These are phyloP conservation scores for Chelonus formosanus DNA, from an alignment of 2,888 invertebrate genomes.

Conservation along the genomic window DNA sequence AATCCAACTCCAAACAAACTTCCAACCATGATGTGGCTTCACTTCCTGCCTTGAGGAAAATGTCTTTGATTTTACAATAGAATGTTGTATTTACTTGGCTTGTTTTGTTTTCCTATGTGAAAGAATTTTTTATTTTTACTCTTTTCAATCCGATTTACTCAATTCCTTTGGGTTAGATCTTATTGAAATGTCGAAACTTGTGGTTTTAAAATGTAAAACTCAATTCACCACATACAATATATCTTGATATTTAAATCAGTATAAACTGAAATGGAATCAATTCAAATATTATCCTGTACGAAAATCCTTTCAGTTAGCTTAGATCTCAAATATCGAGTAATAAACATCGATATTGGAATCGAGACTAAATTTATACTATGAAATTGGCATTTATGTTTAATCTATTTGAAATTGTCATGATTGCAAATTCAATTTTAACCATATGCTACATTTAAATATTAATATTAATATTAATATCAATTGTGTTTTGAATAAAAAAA, in stretches of 20 bases:
- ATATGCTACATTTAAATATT: not conserved
- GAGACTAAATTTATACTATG: constrained; percentile 9
- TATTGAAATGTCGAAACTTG: constrained; percentile 14
- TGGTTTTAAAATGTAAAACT: constrained; percentile 20
- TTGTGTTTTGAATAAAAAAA: too few species aligned
- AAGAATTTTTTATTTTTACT: constrained; percentile 10
- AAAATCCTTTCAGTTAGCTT: constrained; percentile 14
- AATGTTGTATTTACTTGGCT: constrained; percentile 26
- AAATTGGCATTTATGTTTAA: constrained; percentile 25
- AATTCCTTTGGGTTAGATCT: constrained; percentile 11
- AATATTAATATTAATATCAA: not conserved
- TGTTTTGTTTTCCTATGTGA: constrained; percentile 12
- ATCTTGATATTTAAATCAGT: constrained; percentile 26
- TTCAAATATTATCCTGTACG: constrained; percentile 25
- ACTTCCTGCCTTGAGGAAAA: constrained; percentile 17
- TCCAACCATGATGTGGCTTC: constrained; percentile 13
- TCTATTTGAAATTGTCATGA: constrained; percentile 10
- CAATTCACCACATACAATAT: constrained; percentile 19
- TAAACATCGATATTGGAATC: constrained; percentile 22
- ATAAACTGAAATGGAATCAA: constrained; percentile 24
- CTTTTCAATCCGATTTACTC: constrained; percentile 20
- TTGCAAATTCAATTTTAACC: not conserved
- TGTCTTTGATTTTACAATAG: constrained; percentile 1
- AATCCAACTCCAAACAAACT: constrained; percentile 34
- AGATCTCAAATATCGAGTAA: constrained; percentile 14